These are phyloP conservation scores for Pangasianodon gigas DNA, from an alignment of 2,113 vertebrate genomes.

Conservation along the genomic window DNA sequence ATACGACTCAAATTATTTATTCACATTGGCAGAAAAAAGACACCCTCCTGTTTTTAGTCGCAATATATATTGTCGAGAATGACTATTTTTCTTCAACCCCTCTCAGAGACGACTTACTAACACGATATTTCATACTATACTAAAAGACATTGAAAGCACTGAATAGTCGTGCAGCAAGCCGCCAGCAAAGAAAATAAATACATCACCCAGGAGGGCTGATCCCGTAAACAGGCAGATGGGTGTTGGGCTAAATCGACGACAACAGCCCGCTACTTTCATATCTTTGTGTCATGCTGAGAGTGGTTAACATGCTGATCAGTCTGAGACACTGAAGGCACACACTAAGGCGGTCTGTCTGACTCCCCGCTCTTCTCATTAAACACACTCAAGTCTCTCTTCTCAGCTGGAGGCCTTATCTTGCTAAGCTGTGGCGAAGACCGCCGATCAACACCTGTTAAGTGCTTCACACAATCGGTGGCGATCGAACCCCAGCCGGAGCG, in stretches of 20 bases:
- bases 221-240: constrained; percentile 62
- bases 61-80: neutral
- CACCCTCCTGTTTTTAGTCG: neutral
- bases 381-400: constrained; percentile 70
- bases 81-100: neutral
- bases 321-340: constrained; percentile 77
- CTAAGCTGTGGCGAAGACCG: constrained; percentile 54
- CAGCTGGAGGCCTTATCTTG: constrained; percentile 70
- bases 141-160: neutral
- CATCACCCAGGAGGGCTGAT: constrained; percentile 59
- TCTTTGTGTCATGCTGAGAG: constrained; percentile 82
- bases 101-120: neutral
- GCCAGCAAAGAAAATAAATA: constrained; percentile 51
- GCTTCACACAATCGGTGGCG: constrained; percentile 46
- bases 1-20: constrained; percentile 24
- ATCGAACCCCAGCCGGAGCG: constrained; percentile 33
- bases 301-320: constrained; percentile 81
- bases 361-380: constrained; percentile 84
- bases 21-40: constrained; percentile 6
- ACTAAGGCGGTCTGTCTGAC: constrained; percentile 74
- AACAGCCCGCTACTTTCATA: constrained; percentile 76
- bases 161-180: constrained; percentile 27
- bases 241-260: constrained; percentile 79
- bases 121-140: neutral
- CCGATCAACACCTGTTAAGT: constrained; percentile 61